Evolutionary conservation across 2,797 vertebrate genomes (phyloP).

Genomic region (Cyprinodon diabolis): DNA sequence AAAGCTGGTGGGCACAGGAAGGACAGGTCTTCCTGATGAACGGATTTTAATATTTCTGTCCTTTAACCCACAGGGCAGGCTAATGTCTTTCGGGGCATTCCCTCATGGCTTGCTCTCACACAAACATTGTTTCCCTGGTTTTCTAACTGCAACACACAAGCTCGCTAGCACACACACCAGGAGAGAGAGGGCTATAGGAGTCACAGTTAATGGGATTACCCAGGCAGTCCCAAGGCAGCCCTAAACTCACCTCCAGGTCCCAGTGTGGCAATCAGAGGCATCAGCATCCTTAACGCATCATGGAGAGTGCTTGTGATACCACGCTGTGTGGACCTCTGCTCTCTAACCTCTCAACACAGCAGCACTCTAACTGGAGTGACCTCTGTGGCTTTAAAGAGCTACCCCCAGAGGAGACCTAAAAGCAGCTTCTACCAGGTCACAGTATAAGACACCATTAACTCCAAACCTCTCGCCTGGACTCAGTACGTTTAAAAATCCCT

Average conservation of each 20-base stretch:
- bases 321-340: constrained; percentile 76
- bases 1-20: constrained; percentile 9
- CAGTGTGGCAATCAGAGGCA: constrained; percentile 77
- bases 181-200: constrained; percentile 67
- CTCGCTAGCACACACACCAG: constrained; percentile 33
- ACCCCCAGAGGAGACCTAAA: constrained; percentile 77
- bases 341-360: constrained; percentile 80
- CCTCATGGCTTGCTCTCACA: constrained; percentile 39
- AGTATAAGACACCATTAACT: constrained; percentile 75
- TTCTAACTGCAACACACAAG: constrained; percentile 24
- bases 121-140: constrained; percentile 30
- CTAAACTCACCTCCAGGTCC: constrained; percentile 78
- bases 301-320: constrained; percentile 77
- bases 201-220: constrained; percentile 88
- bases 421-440: constrained; percentile 57
- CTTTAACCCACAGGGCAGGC: constrained; percentile 73
- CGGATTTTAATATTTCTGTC: constrained; percentile 73
- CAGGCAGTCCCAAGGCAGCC: constrained; percentile 74
- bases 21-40: constrained; percentile 71
- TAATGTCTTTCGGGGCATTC: constrained; percentile 73
- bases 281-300: constrained; percentile 77
- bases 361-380: constrained; percentile 80
- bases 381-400: constrained; percentile 74
- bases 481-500: constrained; percentile 74
- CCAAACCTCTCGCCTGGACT: constrained; percentile 60